Conservation (phyloP, 2,113 vertebrate genomes). For the Oenanthe melanoleuca region DNA sequence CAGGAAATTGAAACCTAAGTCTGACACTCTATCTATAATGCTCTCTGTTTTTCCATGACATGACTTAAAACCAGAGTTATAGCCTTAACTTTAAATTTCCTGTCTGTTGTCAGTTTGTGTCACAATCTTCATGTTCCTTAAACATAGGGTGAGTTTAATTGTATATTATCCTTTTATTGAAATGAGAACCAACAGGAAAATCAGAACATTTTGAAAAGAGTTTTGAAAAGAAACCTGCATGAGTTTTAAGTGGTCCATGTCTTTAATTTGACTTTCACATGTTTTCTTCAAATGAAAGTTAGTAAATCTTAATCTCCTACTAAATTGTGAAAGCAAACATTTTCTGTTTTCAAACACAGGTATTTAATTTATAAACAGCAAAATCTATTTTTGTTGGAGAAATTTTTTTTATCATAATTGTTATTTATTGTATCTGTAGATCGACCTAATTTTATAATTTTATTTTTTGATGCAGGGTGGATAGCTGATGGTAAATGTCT, state of each 20-base stretch:
- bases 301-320: not conserved
- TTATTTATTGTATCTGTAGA: not conserved
- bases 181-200: not conserved
- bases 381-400: not conserved
- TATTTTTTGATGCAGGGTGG: not conserved
- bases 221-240: not conserved
- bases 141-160: not conserved
- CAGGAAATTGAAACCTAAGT: conserved; percentile 60
- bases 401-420: not conserved
- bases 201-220: not conserved
- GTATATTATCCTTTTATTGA: not conserved
- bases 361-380: not conserved
- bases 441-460: not conserved
- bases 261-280: not conserved
- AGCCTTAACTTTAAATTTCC: conserved; percentile 42
- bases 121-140: not conserved
- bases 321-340: not conserved
- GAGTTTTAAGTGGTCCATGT: not conserved
- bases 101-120: conserved; percentile 4
- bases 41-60: not conserved
- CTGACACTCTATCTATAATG: not conserved
- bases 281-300: not conserved
- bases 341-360: not conserved
- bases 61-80: conserved; percentile 37
- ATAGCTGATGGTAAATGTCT: not conserved